A percentile compares a stretch with the other conserved stretches of the same genome.
Evolutionary conservation across 2,797 vertebrate species (phyloP).

Genomic region (Oophaga sylvatica): DNA sequence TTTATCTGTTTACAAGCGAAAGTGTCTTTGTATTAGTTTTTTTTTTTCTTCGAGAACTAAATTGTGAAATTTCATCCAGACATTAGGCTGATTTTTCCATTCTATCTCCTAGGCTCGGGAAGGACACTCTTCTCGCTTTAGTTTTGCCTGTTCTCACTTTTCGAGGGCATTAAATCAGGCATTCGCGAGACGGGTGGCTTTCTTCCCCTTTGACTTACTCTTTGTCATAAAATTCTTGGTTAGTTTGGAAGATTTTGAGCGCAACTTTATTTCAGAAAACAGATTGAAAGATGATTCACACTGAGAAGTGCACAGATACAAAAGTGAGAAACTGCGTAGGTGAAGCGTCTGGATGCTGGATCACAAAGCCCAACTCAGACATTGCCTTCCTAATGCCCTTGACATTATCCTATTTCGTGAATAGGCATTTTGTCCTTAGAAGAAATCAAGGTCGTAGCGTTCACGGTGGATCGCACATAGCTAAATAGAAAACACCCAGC

Average conservation of each 20-base stretch:
- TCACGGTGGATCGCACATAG: background rate
- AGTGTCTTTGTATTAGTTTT: background rate
- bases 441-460: slow-evolving; percentile 34
- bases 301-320: slow-evolving; percentile 40
- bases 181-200: background rate
- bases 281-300: slow-evolving; percentile 51
- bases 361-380: background rate
- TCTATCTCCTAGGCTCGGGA: background rate
- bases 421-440: slow-evolving; percentile 32
- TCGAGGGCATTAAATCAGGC: slow-evolving; percentile 10
- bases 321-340: slow-evolving; percentile 26
- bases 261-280: slow-evolving; percentile 47
- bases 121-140: background rate
- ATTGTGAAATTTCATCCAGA: slow-evolving; percentile 9
- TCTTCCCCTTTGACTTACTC: slow-evolving; percentile 8
- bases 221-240: slow-evolving; percentile 41
- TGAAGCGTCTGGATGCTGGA: slow-evolving; percentile 24
- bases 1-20: background rate
- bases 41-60: background rate
- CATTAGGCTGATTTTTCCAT: slow-evolving; percentile 32
- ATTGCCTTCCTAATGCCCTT: background rate
- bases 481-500: background rate
- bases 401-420: slow-evolving; percentile 31
- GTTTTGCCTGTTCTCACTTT: background rate
- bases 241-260: slow-evolving; percentile 42